Percentiles rank a stretch among this genome's conserved stretches.
Conservation (phyloP, 2,113 vertebrate genomes). For the Lutjanus erythropterus region DNA sequence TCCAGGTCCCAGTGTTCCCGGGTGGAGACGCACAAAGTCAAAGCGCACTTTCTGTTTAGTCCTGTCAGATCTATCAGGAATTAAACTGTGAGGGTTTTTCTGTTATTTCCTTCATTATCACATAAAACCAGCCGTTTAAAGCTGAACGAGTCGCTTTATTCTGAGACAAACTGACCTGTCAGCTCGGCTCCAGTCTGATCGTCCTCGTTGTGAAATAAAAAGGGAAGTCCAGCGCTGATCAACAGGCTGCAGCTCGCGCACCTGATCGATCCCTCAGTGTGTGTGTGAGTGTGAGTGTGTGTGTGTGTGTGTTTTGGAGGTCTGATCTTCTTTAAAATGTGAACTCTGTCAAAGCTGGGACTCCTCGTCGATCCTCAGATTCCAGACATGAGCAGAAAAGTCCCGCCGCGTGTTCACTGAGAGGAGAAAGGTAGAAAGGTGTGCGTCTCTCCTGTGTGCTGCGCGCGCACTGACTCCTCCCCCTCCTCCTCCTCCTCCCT, state of each 20-base stretch:
- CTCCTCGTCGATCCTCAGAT: neutral
- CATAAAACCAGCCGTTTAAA: neutral
- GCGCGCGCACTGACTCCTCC: conserved; percentile 14
- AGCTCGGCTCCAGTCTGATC: too few relatives aligned
- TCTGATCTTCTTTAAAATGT: too few relatives aligned
- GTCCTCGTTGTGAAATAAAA: neutral
- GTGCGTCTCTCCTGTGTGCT: neutral
- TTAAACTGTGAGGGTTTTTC: too few relatives aligned
- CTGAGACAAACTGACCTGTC: neutral
- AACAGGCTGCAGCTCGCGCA: neutral
- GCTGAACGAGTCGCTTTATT: too few relatives aligned
- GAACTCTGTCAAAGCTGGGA: neutral
- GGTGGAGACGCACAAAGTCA: too few relatives aligned
- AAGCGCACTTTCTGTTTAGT: too few relatives aligned
- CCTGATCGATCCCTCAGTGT: too few relatives aligned
- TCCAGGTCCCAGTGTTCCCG: too few relatives aligned
- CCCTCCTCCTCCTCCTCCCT: conserved; percentile 29
- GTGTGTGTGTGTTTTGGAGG: neutral
- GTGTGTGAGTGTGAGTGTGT: too few relatives aligned
- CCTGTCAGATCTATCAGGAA: too few relatives aligned
- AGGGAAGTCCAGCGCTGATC: neutral
- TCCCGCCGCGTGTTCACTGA: neutral
- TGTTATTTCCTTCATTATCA: neutral
- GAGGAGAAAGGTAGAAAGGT: neutral
- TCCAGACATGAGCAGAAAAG: neutral